Evolutionary conservation across 2,797 vertebrate genomes (phyloP), one percentile per base, ranked within the genome.

Genomic region (Columba guinea): DNA sequence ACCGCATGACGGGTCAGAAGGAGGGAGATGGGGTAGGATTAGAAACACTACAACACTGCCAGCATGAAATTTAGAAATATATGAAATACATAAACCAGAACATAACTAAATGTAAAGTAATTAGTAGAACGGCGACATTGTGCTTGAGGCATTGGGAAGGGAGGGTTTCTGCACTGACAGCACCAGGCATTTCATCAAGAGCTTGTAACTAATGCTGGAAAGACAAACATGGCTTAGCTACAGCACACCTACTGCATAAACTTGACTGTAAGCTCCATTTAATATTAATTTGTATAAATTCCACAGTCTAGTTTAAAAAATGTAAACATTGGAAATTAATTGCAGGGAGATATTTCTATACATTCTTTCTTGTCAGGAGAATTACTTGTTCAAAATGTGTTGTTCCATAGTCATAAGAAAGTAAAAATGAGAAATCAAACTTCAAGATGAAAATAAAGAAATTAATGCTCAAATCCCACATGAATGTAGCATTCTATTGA

Each of bases 261-360:
- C 91, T 86, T 68, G 97, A 95, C 97, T 87, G 91, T 82, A 95
- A 97, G 96, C 97, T 98, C 98, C 96, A 76, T 74, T 95, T 95
- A 96, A 95, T 89, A 97, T 97, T 96, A 97, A 98, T 97, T 96
- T 69, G 97, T 91, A 97, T 96, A 95, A 97, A 97, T 95, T 97
- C 98, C 98, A 98, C 97, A 98, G 98, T 98, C 98, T 98, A 97
- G 97, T 95, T 97, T 90, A 93, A 98, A 98, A 98, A 98, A 98
- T 98, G 98, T 98, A 98, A 98, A 98, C 98, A 98, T 97, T 96
- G 98, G 96, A 97, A 97, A 97, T 98, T 96, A 98, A 98, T 97
- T 95, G 97, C 97, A 97, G 96, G 97, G 97, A 97, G 96, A 97
- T 83, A 95, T 93, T 95, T 97, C 97, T 98, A 97, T 98, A 98